Conservation (phyloP, 2,113 vertebrate genomes). For the Aphyosemion australe region DNA sequence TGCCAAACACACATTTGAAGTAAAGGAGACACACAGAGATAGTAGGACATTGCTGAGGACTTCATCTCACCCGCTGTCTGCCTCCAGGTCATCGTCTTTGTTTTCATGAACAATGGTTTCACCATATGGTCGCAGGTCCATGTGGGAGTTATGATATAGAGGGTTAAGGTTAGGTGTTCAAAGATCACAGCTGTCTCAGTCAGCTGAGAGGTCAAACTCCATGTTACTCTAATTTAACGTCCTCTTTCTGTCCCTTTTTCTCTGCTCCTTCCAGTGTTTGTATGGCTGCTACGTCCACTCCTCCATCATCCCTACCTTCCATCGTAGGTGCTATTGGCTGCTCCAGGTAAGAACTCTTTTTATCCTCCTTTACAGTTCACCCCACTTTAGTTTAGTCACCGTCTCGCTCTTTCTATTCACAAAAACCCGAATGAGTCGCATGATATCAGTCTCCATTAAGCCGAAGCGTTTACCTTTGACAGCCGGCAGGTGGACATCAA, state of each 20-base stretch:
- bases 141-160: constrained; percentile 37
- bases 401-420: constrained; percentile 28
- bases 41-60: constrained; percentile 17
- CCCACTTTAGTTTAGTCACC: constrained; percentile 34
- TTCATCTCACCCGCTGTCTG: constrained; percentile 25
- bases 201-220: constrained; percentile 34
- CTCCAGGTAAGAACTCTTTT: constrained; percentile 89
- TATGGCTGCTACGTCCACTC: constrained; percentile 99
- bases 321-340: constrained; percentile 99
- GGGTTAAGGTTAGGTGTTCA: constrained; percentile 35
- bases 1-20: background rate
- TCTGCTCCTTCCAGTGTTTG: constrained; percentile 85
- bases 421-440: constrained; percentile 45
- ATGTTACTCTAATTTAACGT: constrained; percentile 31
- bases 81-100: constrained; percentile 40
- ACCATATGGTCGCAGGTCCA: constrained; percentile 55
- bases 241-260: constrained; percentile 42
- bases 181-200: constrained; percentile 52
- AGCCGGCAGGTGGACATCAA: constrained; percentile 68
- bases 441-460: constrained; percentile 71
- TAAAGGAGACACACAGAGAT: constrained; percentile 21
- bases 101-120: constrained; percentile 57
- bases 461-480: constrained; percentile 65
- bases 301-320: constrained; percentile 99
- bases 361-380: constrained; percentile 28